Evolutionary conservation across 2,113 vertebrate genomes (phyloP).

Genomic region (Peromyscus californicus): DNA sequence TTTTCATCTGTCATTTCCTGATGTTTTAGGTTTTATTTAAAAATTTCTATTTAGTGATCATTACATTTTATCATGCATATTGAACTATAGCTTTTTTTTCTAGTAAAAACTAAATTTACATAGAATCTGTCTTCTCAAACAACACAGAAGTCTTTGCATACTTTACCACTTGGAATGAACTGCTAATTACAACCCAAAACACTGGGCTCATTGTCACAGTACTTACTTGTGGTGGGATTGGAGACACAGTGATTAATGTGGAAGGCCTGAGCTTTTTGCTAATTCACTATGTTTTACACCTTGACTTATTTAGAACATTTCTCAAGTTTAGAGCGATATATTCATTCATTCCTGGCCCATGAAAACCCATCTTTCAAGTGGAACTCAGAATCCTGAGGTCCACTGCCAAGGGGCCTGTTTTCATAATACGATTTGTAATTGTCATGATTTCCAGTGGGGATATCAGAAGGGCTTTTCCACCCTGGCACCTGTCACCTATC

Average conservation of each 20-base stretch:
- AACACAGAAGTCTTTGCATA: slow-evolving; percentile 43
- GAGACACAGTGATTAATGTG: background rate
- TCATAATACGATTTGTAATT: background rate
- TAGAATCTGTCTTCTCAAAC: slow-evolving; percentile 49
- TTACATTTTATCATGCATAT: background rate
- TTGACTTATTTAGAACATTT: slow-evolving; percentile 15
- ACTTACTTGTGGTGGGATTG: background rate
- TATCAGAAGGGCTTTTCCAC: background rate
- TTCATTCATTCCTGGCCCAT: slow-evolving; percentile 24
- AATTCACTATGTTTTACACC: slow-evolving; percentile 38
- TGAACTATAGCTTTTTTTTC: background rate
- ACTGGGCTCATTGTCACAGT: background rate
- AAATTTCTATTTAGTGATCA: slow-evolving; percentile 23
- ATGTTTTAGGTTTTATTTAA: slow-evolving; percentile 58
- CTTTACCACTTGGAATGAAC: background rate
- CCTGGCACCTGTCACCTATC: background rate
- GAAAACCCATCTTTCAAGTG: slow-evolving; percentile 38
- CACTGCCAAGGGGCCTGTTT: background rate
- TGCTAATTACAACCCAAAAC: slow-evolving; percentile 4
- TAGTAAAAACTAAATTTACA: slow-evolving; percentile 38
- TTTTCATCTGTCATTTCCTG: slow-evolving; percentile 53
- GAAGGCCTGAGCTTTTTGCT: slow-evolving; percentile 51
- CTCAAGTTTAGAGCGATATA: slow-evolving; percentile 40
- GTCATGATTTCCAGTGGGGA: background rate
- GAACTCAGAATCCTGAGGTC: background rate